Evolutionary conservation across 2,797 vertebrate species (phyloP).

Genomic region (Falco naumanni): DNA sequence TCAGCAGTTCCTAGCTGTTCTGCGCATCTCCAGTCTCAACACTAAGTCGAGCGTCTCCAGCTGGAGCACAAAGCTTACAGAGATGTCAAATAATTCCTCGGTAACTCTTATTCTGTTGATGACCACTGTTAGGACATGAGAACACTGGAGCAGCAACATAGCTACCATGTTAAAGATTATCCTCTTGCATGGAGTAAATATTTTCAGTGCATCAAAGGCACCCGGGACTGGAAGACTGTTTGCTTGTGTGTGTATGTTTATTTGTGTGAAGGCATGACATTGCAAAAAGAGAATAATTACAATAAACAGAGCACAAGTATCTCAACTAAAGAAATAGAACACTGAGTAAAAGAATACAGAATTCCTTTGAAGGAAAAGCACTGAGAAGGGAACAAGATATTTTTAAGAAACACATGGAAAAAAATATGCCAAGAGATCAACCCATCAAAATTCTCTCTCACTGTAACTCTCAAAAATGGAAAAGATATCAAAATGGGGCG

Average conservation of each 20-base stretch:
- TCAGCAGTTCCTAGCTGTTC: background rate
- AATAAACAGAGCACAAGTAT: slow-evolving; percentile 7
- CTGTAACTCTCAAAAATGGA: background rate
- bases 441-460: background rate
- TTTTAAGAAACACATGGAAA: background rate
- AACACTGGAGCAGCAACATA: background rate
- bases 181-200: background rate
- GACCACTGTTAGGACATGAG: background rate
- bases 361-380: slow-evolving; percentile 7
- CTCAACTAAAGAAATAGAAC: background rate
- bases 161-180: background rate
- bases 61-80: background rate
- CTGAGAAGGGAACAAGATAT: background rate
- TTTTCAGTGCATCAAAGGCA: slow-evolving; percentile 13
- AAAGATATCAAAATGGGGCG: background rate
- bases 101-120: background rate
- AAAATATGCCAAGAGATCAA: slow-evolving; percentile 8
- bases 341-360: background rate
- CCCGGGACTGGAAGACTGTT: background rate
- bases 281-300: background rate
- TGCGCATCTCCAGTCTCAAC: background rate
- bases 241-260: background rate
- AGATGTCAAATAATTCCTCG: background rate
- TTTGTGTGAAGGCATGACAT: background rate
- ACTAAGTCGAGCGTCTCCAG: background rate